Evolutionary conservation across 2,113 vertebrate genomes (phyloP).

Genomic region (Aramus guarauna): DNA sequence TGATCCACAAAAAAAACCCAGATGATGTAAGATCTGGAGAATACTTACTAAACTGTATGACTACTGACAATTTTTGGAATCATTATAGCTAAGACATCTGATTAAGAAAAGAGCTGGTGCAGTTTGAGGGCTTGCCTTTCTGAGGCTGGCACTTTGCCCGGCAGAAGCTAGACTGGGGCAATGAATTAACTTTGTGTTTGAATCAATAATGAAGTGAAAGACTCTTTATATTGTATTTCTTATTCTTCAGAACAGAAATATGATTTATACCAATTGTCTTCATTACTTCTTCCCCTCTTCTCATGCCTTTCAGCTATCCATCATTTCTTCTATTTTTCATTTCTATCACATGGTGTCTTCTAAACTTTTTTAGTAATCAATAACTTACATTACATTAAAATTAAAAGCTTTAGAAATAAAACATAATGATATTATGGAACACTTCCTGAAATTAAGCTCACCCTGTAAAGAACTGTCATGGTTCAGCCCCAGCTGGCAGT

Average conservation of each 20-base stretch:
- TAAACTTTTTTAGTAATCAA: neutral
- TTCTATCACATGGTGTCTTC: neutral
- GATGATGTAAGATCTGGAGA: neutral
- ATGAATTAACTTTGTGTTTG: neutral
- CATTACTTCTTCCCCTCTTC: neutral
- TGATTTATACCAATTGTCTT: neutral
- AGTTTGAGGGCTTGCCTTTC: neutral
- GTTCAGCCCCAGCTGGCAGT: no score
- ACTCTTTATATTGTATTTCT: neutral
- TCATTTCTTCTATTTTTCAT: neutral
- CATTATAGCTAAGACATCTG: neutral
- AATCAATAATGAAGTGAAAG: neutral
- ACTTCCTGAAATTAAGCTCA: neutral
- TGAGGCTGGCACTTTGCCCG: neutral
- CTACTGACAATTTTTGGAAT: neutral
- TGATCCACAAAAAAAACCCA: neutral
- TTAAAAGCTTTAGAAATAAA: neutral
- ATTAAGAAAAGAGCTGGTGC: neutral
- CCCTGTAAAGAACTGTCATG: neutral
- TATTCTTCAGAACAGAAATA: neutral
- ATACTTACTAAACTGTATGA: neutral
- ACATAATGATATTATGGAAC: neutral
- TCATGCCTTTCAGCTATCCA: neutral
- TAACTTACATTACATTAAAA: neutral
- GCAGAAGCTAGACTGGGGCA: neutral